phyloP scores from a whole-genome alignment of 2,888 invertebrate genomes.

The Shargacucullia verbasci region DNA sequence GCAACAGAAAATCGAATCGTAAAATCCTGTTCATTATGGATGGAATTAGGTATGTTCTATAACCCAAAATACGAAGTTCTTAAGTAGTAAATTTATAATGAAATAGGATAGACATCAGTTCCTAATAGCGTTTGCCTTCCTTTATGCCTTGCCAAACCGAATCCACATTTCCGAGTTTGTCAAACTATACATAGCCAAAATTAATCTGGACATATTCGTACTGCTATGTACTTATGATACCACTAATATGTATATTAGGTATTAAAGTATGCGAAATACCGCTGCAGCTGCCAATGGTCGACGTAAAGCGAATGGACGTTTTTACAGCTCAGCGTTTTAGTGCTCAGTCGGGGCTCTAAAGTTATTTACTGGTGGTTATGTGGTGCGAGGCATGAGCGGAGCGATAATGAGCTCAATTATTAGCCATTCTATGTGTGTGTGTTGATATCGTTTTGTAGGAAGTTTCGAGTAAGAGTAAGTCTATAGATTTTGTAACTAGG shows the following conservation, averaged over 20 bases:
- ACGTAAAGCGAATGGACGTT: conserved; percentile 70
- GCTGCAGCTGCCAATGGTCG: conserved; percentile 72
- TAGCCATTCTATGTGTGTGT: no score
- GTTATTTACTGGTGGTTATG: conserved; percentile 69
- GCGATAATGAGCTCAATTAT: conserved; percentile 3
- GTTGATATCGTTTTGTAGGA: no score
- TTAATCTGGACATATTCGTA: conserved; percentile 31
- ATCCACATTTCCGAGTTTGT: conserved; percentile 16
- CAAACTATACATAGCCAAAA: conserved; percentile 34
- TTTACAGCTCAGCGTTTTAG: conserved; percentile 74
- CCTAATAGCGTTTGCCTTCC: not conserved
- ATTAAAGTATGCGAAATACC: conserved; percentile 60
- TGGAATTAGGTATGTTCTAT: not conserved
- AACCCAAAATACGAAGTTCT: no score
- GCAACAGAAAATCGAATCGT: not conserved
- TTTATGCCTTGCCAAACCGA: conserved; percentile 4
- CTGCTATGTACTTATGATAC: conserved; percentile 55
- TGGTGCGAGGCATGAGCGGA: conserved; percentile 26
- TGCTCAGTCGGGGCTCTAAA: conserved; percentile 70
- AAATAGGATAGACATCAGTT: not conserved
- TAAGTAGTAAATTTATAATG: no score
- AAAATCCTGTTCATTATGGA: not conserved
- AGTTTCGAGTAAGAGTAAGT: no score
- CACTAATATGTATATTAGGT: conserved; percentile 59
- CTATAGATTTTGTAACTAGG: no score